phyloP scores from a whole-genome alignment of 2,888 invertebrate genomes.

The Agrochola lychnidis region DNA sequence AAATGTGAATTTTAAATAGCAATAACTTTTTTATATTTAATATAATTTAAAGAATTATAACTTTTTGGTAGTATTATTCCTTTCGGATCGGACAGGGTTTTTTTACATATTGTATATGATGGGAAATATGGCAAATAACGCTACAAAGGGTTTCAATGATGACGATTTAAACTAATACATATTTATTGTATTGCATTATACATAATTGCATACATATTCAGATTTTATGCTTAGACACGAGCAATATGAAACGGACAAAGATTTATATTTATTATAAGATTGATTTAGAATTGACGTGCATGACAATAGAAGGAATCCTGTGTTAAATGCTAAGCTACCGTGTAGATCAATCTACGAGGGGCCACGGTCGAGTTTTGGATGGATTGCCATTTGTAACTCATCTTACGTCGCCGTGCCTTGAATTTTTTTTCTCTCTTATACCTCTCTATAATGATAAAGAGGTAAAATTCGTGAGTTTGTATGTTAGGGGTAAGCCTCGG shows the following conservation, averaged over 20 bases:
- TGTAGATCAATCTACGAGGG: constrained; percentile 38
- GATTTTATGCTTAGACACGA: constrained; percentile 22
- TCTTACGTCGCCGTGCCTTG: neutral
- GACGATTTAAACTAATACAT: neutral
- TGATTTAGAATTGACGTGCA: constrained; percentile 46
- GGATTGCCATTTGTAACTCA: neutral
- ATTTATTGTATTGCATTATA: neutral
- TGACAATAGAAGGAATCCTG: constrained; percentile 43
- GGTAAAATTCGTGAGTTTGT: neutral
- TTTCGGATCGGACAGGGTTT: no score
- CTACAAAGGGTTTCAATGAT: no score
- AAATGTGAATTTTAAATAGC: no score
- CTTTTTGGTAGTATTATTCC: no score
- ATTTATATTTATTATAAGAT: constrained; percentile 32
- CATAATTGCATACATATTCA: neutral
- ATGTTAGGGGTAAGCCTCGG: neutral
- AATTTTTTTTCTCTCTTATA: neutral
- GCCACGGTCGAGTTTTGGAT: constrained; percentile 32
- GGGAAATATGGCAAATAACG: neutral
- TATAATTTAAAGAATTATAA: no score
- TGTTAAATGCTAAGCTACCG: constrained; percentile 17
- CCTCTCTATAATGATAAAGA: neutral
- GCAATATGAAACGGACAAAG: constrained; percentile 23
- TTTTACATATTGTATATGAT: no score
- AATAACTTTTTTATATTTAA: no score